Percentiles rank a stretch among this genome's conserved stretches.
These are phyloP conservation scores for Ornithorhynchus anatinus DNA, from an alignment of 2,113 vertebrate species.

Conservation along the genomic window DNA sequence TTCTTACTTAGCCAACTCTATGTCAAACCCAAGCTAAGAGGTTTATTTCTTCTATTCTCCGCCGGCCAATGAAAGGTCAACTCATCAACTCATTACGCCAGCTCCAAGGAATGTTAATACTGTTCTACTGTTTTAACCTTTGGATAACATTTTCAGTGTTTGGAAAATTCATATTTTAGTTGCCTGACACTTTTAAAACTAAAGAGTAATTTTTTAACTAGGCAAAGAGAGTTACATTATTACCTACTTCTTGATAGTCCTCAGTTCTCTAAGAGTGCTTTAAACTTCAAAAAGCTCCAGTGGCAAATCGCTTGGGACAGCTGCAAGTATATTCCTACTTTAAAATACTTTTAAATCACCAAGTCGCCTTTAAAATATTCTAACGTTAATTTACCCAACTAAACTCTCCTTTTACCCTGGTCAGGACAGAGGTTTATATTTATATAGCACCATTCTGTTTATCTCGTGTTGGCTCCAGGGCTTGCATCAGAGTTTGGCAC, in stretches of 20 bases:
- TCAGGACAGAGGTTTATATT: too few relatives aligned
- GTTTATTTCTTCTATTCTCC: slow-evolving; percentile 53
- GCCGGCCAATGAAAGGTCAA: slow-evolving; percentile 55
- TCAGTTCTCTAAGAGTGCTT: slow-evolving; percentile 17
- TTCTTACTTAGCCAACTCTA: slow-evolving; percentile 17
- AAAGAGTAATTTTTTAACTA: slow-evolving; percentile 45
- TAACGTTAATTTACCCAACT: slow-evolving; percentile 6
- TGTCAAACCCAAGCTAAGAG: slow-evolving; percentile 16
- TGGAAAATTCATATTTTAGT: slow-evolving; percentile 39
- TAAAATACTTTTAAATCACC: slow-evolving; percentile 9
- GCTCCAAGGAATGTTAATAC: slow-evolving; percentile 38
- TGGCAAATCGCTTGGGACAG: slow-evolving; percentile 6
- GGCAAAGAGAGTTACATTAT: slow-evolving; percentile 23
- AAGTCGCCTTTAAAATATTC: slow-evolving; percentile 7
- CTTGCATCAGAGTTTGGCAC: too few relatives aligned
- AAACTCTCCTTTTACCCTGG: background rate
- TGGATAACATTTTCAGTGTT: slow-evolving; percentile 55
- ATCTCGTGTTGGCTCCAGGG: too few relatives aligned
- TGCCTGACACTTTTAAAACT: slow-evolving; percentile 32
- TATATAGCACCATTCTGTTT: too few relatives aligned
- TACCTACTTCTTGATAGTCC: slow-evolving; percentile 15
- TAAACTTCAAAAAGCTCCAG: slow-evolving; percentile 6
- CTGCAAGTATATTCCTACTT: background rate
- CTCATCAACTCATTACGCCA: slow-evolving; percentile 36
- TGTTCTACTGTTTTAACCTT: slow-evolving; percentile 52